These are phyloP conservation scores for Pomacea maculata DNA, from an alignment of 1,140 invertebrate species.

Conservation along the genomic window DNA sequence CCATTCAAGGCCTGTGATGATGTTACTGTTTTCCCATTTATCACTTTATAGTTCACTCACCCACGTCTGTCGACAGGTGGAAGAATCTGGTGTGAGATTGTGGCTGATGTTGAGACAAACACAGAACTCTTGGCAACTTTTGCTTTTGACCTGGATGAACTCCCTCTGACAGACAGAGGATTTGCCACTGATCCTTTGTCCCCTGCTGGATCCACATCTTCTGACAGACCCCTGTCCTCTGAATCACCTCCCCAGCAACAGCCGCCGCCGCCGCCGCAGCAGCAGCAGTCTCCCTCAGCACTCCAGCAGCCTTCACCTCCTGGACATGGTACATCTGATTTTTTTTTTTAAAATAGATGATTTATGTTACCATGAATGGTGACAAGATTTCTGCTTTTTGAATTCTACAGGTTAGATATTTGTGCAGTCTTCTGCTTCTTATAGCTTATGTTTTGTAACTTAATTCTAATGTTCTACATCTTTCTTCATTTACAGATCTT, in stretches of 20 bases:
- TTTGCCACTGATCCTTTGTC: slow-evolving; percentile 1
- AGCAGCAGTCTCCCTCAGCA: slow-evolving; percentile 26
- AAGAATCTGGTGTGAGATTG: slow-evolving; percentile 63
- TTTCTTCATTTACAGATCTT: no score
- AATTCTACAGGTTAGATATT: not conserved
- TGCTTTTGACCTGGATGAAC: slow-evolving; percentile 39
- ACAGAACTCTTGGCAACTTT: slow-evolving; percentile 55
- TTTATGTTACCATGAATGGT: not conserved
- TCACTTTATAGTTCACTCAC: not conserved
- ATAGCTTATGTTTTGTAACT: no score
- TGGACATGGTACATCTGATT: slow-evolving; percentile 26
- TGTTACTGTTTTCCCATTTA: not conserved
- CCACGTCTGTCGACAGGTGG: slow-evolving; percentile 45
- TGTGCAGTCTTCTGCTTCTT: no score
- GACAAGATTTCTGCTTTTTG: not conserved
- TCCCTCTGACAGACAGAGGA: slow-evolving; percentile 16
- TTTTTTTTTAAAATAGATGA: no score
- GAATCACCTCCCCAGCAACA: not conserved
- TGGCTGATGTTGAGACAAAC: slow-evolving; percentile 45
- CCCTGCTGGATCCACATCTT: not conserved
- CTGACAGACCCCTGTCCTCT: slow-evolving; percentile 3
- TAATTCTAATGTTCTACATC: no score
- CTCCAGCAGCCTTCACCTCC: slow-evolving; percentile 26
- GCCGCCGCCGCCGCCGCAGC: slow-evolving; percentile 22
- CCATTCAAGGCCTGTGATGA: not conserved